phyloP scores from a whole-genome alignment of 2,113 vertebrate species.

The Chloebia gouldiae region DNA sequence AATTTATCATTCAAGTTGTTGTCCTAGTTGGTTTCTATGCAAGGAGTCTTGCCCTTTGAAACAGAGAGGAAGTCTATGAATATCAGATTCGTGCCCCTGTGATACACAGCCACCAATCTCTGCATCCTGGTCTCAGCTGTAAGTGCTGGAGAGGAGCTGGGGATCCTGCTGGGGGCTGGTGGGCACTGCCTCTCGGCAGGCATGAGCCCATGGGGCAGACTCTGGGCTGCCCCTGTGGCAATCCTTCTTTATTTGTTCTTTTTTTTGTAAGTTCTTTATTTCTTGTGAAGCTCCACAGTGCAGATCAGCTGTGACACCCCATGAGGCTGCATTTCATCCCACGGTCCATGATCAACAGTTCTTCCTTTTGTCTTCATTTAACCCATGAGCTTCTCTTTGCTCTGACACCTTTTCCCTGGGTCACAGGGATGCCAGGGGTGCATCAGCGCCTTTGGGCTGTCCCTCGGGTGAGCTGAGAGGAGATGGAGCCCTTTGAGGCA shows the following conservation, averaged over 20 bases:
- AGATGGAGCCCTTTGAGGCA: not conserved
- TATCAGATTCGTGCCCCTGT: not conserved
- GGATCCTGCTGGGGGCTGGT: not conserved
- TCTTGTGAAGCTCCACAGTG: not conserved
- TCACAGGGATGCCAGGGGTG: not conserved
- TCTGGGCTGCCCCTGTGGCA: not conserved
- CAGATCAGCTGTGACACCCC: not conserved
- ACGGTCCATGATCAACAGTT: accelerated
- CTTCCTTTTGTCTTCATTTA: not conserved
- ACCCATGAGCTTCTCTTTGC: not conserved
- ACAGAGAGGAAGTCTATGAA: slow-evolving; percentile 16
- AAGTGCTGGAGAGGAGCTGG: not conserved
- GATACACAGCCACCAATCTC: not conserved
- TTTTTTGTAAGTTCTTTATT: too few relatives aligned
- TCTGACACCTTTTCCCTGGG: accelerated
- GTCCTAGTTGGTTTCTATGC: not conserved
- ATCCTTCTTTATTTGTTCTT: not conserved
- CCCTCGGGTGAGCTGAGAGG: not conserved
- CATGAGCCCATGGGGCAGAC: not conserved
- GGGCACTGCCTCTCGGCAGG: not conserved
- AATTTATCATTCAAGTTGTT: not conserved
- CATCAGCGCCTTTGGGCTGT: not conserved
- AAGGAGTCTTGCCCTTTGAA: slow-evolving; percentile 28
- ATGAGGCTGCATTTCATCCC: not conserved
- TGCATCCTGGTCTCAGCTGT: not conserved